phyloP scores from a whole-genome alignment of 1,140 invertebrate species.

The Penaeus indicus region DNA sequence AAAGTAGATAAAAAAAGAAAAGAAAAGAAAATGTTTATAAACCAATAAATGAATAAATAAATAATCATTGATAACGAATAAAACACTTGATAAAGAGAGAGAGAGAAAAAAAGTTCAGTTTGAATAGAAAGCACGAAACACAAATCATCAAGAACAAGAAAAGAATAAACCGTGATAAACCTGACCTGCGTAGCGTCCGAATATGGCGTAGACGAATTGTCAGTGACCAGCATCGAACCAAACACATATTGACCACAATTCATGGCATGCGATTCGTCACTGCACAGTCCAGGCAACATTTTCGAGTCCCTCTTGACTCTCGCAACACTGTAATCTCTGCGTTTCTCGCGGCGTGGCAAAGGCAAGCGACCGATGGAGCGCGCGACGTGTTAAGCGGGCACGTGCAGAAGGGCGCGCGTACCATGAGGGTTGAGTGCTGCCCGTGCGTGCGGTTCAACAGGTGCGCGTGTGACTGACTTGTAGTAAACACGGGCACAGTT shows the following conservation, averaged over 20 bases:
- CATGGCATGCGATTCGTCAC: not conserved
- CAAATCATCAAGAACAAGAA: too few relatives aligned
- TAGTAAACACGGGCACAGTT: constrained; percentile 48
- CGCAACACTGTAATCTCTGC: not conserved
- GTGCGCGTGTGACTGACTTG: constrained; percentile 48
- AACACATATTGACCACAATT: constrained; percentile 6
- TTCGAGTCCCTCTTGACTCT: not conserved
- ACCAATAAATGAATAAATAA: too few relatives aligned
- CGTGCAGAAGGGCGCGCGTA: constrained; percentile 22
- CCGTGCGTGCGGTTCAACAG: constrained; percentile 25
- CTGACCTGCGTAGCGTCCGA: constrained; percentile 60
- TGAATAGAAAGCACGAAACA: too few relatives aligned
- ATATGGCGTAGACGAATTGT: constrained; percentile 50
- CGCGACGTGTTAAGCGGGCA: not conserved
- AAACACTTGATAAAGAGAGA: too few relatives aligned
- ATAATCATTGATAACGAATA: too few relatives aligned
- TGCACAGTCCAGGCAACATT: constrained; percentile 36
- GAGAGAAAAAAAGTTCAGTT: too few relatives aligned
- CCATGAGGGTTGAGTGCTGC: constrained; percentile 15
- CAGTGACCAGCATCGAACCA: constrained; percentile 25
- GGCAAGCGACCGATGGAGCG: not conserved
- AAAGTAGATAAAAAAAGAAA: too few relatives aligned
- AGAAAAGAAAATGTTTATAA: too few relatives aligned
- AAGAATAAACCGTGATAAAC: not conserved
- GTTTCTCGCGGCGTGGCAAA: not conserved